These are phyloP conservation scores for Vollenhovia emeryi DNA, from an alignment of 1,140 invertebrate genomes.

Conservation along the genomic window DNA sequence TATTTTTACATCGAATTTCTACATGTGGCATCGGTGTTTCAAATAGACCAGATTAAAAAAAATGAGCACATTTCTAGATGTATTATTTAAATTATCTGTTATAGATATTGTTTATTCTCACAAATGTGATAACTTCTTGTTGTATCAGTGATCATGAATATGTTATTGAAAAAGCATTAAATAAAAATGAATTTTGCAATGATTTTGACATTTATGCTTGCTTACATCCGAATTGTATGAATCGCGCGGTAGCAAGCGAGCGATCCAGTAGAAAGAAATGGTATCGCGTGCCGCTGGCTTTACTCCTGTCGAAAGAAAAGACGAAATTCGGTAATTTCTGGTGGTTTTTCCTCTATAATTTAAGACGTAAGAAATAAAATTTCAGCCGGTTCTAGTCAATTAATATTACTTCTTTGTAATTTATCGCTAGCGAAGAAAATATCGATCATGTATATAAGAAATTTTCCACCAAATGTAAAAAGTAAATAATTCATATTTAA, in stretches of 20 bases:
- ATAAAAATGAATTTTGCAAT: conserved; percentile 31
- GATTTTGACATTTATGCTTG: neutral
- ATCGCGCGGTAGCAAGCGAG: neutral
- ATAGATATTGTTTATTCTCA: neutral
- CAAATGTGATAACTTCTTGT: conserved; percentile 19
- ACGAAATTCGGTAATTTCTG: too few relatives aligned
- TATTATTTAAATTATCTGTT: conserved; percentile 36
- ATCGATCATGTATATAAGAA: too few relatives aligned
- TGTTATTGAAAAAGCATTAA: neutral
- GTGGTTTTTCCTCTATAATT: too few relatives aligned
- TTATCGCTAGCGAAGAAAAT: too few relatives aligned
- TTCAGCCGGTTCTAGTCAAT: too few relatives aligned
- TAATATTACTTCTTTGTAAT: too few relatives aligned
- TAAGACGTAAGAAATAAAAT: too few relatives aligned
- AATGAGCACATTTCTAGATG: conserved; percentile 25
- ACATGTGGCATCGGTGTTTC: neutral
- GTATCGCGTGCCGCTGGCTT: too few relatives aligned
- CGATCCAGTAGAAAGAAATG: too few relatives aligned
- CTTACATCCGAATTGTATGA: neutral
- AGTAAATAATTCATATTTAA: too few relatives aligned
- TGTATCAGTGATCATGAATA: neutral
- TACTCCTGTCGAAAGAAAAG: too few relatives aligned
- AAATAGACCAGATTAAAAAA: neutral
- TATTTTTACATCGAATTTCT: neutral
- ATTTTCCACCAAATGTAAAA: too few relatives aligned